These are phyloP conservation scores for Perognathus longimembris DNA, from an alignment of 2,113 vertebrate genomes.

Conservation along the genomic window DNA sequence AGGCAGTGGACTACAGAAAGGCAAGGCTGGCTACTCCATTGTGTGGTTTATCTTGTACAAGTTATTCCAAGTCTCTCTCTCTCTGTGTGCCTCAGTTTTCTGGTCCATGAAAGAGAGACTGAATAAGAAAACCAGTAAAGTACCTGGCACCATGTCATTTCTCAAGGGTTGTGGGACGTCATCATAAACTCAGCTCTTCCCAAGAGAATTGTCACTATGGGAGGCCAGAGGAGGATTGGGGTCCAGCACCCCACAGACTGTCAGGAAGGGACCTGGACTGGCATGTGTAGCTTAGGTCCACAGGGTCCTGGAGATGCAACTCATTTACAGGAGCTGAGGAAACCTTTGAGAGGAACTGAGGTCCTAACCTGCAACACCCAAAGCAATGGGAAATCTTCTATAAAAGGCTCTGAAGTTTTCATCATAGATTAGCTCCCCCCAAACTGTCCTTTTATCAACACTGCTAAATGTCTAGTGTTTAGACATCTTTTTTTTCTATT, in stretches of 20 bases:
- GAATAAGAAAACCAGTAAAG: neutral
- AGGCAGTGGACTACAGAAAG: neutral
- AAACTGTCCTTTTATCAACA: neutral
- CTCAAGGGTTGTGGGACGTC: rapidly evolving
- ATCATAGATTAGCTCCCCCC: neutral
- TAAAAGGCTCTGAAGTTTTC: neutral
- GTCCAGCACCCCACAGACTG: too few relatives aligned
- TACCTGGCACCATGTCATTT: too few relatives aligned
- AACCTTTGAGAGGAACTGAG: neutral
- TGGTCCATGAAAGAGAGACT: too few relatives aligned
- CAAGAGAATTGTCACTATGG: neutral
- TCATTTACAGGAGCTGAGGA: neutral
- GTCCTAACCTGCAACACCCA: neutral
- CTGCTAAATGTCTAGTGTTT: neutral
- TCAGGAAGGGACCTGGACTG: neutral
- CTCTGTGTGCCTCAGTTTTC: neutral
- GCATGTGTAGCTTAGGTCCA: rapidly evolving
- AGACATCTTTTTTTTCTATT: neutral
- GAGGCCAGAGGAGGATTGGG: rapidly evolving
- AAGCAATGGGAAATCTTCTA: neutral
- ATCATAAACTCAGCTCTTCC: neutral
- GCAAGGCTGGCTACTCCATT: too few relatives aligned
- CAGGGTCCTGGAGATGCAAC: neutral
- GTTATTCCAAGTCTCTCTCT: neutral
- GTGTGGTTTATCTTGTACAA: neutral